Conservation (phyloP, 2,113 vertebrate species). For the Chlorodrepanis virens region DNA sequence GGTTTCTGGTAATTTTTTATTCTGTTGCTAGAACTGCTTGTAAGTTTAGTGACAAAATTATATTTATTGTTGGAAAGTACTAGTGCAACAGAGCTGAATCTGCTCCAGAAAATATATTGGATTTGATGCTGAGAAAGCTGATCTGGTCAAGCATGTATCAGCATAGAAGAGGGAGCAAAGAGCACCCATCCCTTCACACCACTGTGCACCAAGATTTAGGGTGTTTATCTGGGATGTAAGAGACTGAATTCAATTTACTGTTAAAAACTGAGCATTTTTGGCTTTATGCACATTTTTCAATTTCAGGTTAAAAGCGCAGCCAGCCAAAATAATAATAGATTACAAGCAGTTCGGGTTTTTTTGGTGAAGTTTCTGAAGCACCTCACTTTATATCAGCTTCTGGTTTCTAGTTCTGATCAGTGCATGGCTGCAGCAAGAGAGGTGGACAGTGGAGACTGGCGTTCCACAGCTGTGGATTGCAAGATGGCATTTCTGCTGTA, state of each 20-base stretch:
- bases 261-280: neutral
- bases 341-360: neutral
- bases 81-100: neutral
- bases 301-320: neutral
- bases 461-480: neutral
- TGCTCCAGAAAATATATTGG: neutral
- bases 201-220: neutral
- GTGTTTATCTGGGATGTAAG: neutral
- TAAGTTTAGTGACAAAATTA: neutral
- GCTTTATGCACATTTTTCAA: neutral
- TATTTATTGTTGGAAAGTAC: neutral
- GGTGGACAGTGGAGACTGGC: neutral
- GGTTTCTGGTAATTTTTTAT: neutral
- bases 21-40: neutral
- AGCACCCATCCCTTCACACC: neutral
- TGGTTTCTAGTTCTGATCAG: neutral
- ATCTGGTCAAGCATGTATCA: neutral
- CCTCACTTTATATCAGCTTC: neutral
- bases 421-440: neutral
- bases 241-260: neutral
- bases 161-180: neutral
- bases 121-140: neutral
- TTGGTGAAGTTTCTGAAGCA: neutral
- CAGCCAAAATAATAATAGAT: neutral
- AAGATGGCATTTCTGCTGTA: neutral